Evolutionary conservation across 2,888 invertebrate species (phyloP).

Genomic region (Nasonovia ribisnigri): DNA sequence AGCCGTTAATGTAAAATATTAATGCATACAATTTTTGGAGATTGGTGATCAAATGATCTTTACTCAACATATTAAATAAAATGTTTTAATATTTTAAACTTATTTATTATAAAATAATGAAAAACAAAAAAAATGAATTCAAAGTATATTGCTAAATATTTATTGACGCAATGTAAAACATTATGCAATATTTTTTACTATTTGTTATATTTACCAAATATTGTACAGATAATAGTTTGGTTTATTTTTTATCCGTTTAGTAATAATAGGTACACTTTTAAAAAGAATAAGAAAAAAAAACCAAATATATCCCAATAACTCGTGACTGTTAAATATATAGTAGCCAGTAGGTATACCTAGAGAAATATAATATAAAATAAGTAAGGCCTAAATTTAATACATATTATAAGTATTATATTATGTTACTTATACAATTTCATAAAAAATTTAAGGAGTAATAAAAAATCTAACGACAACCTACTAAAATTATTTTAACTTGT

Average conservation of each 20-base stretch:
- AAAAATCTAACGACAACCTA: neutral
- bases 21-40: neutral
- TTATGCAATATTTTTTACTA: constrained; percentile 10
- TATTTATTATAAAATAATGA: neutral
- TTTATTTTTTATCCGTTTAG: constrained; percentile 11
- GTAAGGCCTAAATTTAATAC: neutral
- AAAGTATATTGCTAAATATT: neutral
- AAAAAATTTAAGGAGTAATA: neutral
- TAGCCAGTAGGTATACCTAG: neutral
- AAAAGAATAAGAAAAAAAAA: neutral
- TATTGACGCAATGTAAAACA: neutral
- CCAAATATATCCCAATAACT: neutral
- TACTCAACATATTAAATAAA: neutral
- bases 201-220: constrained; percentile 3
- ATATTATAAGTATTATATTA: neutral
- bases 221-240: constrained; percentile 2
- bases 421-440: neutral
- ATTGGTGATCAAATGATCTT: neutral
- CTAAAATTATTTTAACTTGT: neutral
- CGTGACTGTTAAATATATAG: neutral
- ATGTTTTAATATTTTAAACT: neutral
- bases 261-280: neutral
- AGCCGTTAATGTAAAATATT: neutral
- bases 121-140: neutral
- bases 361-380: neutral